A percentile compares a stretch with the other conserved stretches of the same genome.
Conservation (phyloP, 2,797 vertebrate species). For the Dendrocincla fuliginosa region DNA sequence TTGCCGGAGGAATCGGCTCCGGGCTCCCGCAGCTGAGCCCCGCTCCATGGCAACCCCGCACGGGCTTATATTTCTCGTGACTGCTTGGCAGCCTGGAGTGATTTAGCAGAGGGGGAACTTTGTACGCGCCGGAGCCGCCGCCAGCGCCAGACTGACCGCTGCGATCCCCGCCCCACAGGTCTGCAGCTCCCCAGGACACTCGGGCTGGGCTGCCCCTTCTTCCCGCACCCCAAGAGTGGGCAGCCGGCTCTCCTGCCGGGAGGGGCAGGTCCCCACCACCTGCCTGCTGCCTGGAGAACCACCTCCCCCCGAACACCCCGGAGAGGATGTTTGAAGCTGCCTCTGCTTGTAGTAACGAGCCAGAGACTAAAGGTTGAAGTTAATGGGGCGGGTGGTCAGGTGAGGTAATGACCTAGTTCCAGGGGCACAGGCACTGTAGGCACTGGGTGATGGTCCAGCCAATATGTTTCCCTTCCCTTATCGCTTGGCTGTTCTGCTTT, state of each 20-base stretch:
- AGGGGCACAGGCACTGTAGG: neutral
- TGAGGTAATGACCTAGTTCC: slow-evolving; percentile 56
- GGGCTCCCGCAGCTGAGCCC: slow-evolving; percentile 30
- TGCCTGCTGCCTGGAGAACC: neutral
- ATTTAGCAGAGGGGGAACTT: slow-evolving; percentile 55
- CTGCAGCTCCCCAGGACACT: neutral
- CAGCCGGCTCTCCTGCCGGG: neutral
- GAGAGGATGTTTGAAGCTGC: neutral
- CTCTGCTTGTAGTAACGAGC: neutral
- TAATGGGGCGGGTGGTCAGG: slow-evolving; percentile 39
- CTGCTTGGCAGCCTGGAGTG: slow-evolving; percentile 65
- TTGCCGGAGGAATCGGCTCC: neutral
- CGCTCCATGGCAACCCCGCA: slow-evolving; percentile 55
- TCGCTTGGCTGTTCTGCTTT: neutral
- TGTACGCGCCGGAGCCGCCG: slow-evolving; percentile 8
- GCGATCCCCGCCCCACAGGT: neutral
- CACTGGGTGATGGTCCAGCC: neutral
- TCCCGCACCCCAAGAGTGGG: accelerated
- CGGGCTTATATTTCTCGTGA: slow-evolving; percentile 62
- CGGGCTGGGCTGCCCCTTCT: neutral
- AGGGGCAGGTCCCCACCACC: neutral
- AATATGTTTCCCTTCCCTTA: slow-evolving; percentile 36
- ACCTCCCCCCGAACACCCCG: accelerated
- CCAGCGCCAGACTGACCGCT: slow-evolving; percentile 1
- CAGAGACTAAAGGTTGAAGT: slow-evolving; percentile 52